These are phyloP conservation scores for Diorhabda elongata DNA, from an alignment of 1,140 invertebrate genomes.

Conservation along the genomic window DNA sequence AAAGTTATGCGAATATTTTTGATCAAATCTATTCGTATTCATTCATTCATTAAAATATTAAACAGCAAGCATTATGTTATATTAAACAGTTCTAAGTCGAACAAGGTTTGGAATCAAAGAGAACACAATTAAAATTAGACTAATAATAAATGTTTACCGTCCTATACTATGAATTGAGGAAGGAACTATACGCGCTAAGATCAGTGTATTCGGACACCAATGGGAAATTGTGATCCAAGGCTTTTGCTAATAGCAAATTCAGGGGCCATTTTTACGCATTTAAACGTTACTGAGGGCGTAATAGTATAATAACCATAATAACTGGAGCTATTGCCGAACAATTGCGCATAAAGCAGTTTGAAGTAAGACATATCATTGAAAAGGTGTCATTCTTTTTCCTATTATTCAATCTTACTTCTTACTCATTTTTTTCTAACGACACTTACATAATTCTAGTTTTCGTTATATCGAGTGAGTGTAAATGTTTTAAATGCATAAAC, in stretches of 20 bases:
- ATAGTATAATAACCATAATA: slow-evolving; percentile 46
- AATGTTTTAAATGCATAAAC: slow-evolving; percentile 35
- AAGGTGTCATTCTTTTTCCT: slow-evolving; percentile 26
- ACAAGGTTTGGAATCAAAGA: no score
- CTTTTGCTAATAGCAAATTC: slow-evolving; percentile 38
- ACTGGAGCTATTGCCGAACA: slow-evolving; percentile 40
- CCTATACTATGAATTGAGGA: slow-evolving; percentile 15
- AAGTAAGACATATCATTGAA: slow-evolving; percentile 36
- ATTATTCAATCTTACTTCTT: slow-evolving; percentile 3
- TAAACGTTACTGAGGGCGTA: slow-evolving; percentile 44
- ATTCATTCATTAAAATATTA: no score
- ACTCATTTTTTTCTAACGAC: neutral
- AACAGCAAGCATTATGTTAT: no score
- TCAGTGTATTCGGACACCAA: slow-evolving; percentile 25
- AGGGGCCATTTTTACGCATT: slow-evolving; percentile 42
- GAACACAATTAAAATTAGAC: no score
- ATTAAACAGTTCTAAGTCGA: no score
- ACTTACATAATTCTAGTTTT: neutral
- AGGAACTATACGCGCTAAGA: slow-evolving; percentile 23
- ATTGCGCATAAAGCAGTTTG: slow-evolving; percentile 39
- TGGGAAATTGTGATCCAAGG: slow-evolving; percentile 31
- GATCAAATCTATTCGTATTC: no score
- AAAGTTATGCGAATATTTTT: no score
- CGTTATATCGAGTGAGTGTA: slow-evolving; percentile 8
- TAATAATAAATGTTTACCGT: neutral